A percentile compares a stretch with the other conserved stretches of the same genome.
These are phyloP conservation scores for Gymnopithys bicolor DNA, from an alignment of 2,797 vertebrate genomes.

Conservation along the genomic window DNA sequence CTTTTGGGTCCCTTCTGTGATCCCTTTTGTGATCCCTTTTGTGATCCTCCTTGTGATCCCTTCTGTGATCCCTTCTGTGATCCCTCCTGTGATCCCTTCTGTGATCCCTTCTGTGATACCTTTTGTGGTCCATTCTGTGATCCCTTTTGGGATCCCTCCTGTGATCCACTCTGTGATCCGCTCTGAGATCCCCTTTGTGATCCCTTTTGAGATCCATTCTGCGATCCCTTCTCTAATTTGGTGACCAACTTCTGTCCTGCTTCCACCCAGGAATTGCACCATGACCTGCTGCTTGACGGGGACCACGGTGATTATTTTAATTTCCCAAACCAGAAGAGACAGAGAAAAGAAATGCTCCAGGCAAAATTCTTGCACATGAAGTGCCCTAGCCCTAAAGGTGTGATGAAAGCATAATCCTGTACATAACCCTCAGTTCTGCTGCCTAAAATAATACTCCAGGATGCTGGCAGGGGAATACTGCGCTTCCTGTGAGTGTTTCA, in stretches of 20 bases:
- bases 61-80: no score
- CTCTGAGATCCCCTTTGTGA: neutral
- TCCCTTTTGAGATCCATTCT: neutral
- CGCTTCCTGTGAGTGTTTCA: constrained; percentile 89
- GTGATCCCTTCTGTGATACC: no score
- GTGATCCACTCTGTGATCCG: neutral
- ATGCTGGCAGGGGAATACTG: constrained; percentile 84
- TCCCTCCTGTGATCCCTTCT: no score
- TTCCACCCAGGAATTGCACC: neutral
- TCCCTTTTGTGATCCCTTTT: no score
- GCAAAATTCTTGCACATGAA: constrained; percentile 66
- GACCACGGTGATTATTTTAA: neutral
- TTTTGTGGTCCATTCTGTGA: neutral
- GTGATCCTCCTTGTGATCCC: no score
- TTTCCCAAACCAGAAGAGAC: constrained; percentile 18
- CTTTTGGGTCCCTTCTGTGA: no score
- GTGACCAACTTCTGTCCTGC: neutral
- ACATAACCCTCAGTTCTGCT: constrained; percentile 79
- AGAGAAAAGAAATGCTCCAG: constrained; percentile 29
- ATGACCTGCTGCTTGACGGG: fast-evolving
- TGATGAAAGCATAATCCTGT: constrained; percentile 77
- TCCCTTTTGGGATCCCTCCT: neutral
- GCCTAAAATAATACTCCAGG: constrained; percentile 84
- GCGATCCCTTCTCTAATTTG: neutral
- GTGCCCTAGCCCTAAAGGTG: constrained; percentile 75